phyloP scores from a whole-genome alignment of 2,797 vertebrate species.

The Anabas testudineus region DNA sequence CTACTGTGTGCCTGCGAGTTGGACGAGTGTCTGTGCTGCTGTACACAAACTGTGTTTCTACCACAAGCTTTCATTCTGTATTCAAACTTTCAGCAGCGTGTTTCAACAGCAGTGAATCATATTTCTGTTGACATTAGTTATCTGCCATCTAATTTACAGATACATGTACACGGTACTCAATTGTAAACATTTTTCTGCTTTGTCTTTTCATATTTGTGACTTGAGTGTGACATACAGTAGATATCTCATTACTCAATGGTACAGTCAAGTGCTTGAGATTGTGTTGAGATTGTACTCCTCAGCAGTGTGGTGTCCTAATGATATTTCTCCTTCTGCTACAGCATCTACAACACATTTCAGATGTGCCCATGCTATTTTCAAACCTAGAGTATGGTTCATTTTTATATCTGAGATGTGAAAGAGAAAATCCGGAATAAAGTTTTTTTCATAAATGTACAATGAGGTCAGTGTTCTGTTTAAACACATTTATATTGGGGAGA shows the following conservation, averaged over 20 bases:
- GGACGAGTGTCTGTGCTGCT: conserved; percentile 6
- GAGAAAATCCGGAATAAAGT: conserved; percentile 75
- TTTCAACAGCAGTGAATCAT: conserved; percentile 28
- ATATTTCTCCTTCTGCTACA: conserved; percentile 32
- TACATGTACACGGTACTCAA: conserved; percentile 17
- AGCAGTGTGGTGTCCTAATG: conserved; percentile 65
- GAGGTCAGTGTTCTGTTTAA: conserved; percentile 54
- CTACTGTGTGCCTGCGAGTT: background rate
- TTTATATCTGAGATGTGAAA: conserved; percentile 73
- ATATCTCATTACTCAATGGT: conserved; percentile 65
- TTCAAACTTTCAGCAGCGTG: conserved; percentile 11
- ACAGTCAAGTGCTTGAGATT: conserved; percentile 51
- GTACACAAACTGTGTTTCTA: conserved; percentile 14
- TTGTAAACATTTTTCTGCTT: conserved; percentile 49
- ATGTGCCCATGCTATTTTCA: conserved; percentile 72
- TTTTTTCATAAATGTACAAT: conserved; percentile 68
- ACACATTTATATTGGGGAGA: conserved; percentile 55
- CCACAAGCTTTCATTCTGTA: conserved; percentile 22
- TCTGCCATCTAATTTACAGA: conserved; percentile 41
- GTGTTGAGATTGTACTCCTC: conserved; percentile 67
- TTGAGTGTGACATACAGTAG: conserved; percentile 53
- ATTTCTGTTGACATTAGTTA: conserved; percentile 48
- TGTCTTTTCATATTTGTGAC: conserved; percentile 66
- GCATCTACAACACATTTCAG: conserved; percentile 55
- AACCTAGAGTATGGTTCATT: conserved; percentile 61